Base-by-base conservation (phyloP, 1,140 invertebrate genomes). In the Panagrolaimus sp. region DNA sequence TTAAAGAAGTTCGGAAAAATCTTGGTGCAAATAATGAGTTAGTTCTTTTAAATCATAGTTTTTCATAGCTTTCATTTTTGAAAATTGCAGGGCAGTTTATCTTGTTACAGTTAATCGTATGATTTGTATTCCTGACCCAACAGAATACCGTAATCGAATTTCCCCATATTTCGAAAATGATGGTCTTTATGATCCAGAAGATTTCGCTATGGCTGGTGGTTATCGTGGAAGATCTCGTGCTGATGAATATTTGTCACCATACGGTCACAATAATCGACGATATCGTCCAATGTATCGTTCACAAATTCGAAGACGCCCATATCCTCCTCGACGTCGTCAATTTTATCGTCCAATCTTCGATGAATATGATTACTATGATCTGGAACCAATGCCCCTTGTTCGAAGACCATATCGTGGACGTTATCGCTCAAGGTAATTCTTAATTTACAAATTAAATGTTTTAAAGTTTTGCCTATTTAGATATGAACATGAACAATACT, bases 1-100 rank as follows among this genome's bases (percentile, higher is more conserved):
- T 76, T 65, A 76, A 76, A 58, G 74, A 76, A 70, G 71, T 76
- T 10, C 17, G 66, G n/a, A 76, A 78, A 69, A 76, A 76, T 48
- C 71, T 78, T 15, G 66, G 65, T 15, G 32, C 55, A 52, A 21
- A 58, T 38, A 76, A 76, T 63, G 65, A 70, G 74, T 76, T 64
- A 78, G 65, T 15, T 28, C 14, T 14, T 14, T 47, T 45, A 5
- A 24, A 15, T 67, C 71, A 63, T 14, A 45, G 2, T 26, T 21
- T 21, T 58, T 4, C 14, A 58, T 12, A 21, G 52, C 52, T 21
- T 14, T 58, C 32, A 32, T 1, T 55, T 32, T 48, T 17, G 17
- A 32, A 58, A 15, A 65, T 55, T 65, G 8, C 46, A 75, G 75
- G 17, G 52, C 76, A 4, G 28, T 38, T 17, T 76, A 70, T 32